Base-by-base conservation (phyloP, 2,888 invertebrate species). In the Apodemia duryi region DNA sequence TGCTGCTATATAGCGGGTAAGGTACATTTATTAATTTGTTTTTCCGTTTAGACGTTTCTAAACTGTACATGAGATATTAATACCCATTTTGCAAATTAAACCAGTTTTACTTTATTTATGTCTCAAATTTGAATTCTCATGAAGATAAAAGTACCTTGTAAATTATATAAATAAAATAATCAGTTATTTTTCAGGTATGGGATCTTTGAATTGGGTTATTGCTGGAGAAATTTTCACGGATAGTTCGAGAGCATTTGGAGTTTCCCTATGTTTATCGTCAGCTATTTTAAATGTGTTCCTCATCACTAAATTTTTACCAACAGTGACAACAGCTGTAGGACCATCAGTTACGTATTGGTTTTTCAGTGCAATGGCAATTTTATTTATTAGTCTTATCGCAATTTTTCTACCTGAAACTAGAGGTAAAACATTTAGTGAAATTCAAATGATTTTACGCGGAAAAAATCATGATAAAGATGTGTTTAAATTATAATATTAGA, bases 351-450 rank as follows among this genome's bases (percentile, higher is more conserved):
- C 80, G 0, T 85, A 82, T 61, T 84, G 80, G 80, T 51, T 74
- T 2, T 82, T 83, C 46, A 73, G 75, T n/a, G 70, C 70, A 0
- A 74, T 74, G 29, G 77, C 78, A 57, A 63, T 80, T 6, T n/a
- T 75, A 1, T 66, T 76, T 0, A 72, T 74, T 61, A 1, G 76
- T 1, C 79, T 81, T 35, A 74, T 84, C 2, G 38, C 74, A n/a
- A 75, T 76, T 32, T 75, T 72, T 57, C 65, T 88, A 2, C 88
- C 88, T 0, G 88, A 88, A 63, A 88, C 88, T 0, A 87, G 84
- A 41, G 87, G 86, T 0, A 86, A 82, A 62, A 79, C 76, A 0
- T 80, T 87, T 49, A 72, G 71, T 2, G 85, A 87, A 65, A 87
- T 88, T 28, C 87, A 88, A 65, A 66, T 66, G 21, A 70, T 70